Conservation (phyloP, 2,797 vertebrate species). For the Hippocampus kuda region DNA sequence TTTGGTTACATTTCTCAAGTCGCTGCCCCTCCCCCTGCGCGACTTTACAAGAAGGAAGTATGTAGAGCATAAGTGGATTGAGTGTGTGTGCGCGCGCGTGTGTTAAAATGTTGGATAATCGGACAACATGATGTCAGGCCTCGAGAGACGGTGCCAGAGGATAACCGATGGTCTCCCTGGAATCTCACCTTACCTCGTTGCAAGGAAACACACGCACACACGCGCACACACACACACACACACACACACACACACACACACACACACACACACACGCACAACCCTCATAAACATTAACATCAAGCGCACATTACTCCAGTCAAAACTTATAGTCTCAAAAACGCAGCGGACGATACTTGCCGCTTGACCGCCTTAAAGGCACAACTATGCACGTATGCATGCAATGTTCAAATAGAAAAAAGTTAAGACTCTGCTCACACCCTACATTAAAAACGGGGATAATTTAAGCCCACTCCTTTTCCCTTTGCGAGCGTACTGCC, state of each 20-base stretch:
- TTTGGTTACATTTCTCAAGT: neutral
- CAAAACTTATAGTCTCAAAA: neutral
- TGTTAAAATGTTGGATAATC: slow-evolving; percentile 38
- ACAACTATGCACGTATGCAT: slow-evolving; percentile 4
- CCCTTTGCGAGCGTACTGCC: neutral
- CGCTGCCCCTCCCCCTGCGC: neutral
- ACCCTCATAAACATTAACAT: slow-evolving; percentile 6
- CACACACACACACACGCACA: slow-evolving; percentile 3
- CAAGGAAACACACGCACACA: slow-evolving; percentile 16
- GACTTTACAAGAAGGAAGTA: neutral
- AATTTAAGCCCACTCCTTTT: slow-evolving; percentile 37
- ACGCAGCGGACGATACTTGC: neutral
- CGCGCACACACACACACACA: slow-evolving; percentile 12
- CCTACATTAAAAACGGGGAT: slow-evolving; percentile 33
- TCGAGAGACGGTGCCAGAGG: slow-evolving; percentile 56
- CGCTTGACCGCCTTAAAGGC: slow-evolving; percentile 1
- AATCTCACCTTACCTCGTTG: slow-evolving; percentile 53
- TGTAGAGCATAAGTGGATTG: neutral
- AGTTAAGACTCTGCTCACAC: slow-evolving; percentile 21
- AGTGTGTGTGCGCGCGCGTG: slow-evolving; percentile 8
- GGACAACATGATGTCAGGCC: slow-evolving; percentile 59
- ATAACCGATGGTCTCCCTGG: slow-evolving; percentile 63
- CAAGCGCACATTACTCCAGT: neutral
- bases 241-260: slow-evolving; percentile 12
- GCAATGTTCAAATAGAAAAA: slow-evolving; percentile 10